Conservation (phyloP, 1,140 invertebrate species). For the Apis cerana region DNA sequence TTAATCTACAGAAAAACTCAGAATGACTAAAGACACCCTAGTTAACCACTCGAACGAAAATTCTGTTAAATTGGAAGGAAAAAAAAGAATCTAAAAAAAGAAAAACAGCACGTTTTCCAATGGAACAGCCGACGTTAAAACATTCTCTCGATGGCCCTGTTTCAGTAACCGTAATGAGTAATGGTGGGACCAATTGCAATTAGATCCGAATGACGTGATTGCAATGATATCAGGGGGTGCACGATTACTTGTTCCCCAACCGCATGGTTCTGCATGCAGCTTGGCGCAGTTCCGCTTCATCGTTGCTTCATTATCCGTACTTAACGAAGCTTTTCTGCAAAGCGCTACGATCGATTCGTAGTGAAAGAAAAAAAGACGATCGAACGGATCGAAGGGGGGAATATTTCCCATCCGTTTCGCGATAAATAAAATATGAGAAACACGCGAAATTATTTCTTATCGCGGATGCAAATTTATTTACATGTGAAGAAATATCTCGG, state of each 20-base stretch:
- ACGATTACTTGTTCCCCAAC: constrained; percentile 34
- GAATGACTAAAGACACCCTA: no score
- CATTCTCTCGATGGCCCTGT: constrained; percentile 3
- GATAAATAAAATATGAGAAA: background rate
- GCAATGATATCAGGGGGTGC: constrained; percentile 36
- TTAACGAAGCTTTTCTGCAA: constrained; percentile 51
- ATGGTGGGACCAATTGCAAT: constrained; percentile 35
- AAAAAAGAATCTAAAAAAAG: no score
- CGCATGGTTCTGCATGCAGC: constrained; percentile 1
- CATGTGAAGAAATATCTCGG: no score
- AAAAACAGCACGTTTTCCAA: background rate
- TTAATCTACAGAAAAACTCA: background rate
- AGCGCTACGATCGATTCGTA: constrained; percentile 39
- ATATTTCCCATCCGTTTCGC: background rate
- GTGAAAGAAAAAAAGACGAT: constrained; percentile 17
- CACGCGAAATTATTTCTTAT: no score
- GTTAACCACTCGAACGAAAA: background rate
- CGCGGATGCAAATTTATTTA: no score
- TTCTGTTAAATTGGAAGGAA: background rate
- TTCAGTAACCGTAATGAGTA: constrained; percentile 35
- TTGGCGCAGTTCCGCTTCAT: constrained; percentile 43
- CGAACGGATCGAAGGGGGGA: background rate
- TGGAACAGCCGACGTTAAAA: background rate
- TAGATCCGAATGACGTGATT: constrained; percentile 42
- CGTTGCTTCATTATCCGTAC: constrained; percentile 52